A percentile compares a stretch with the other conserved stretches of the same genome.
These are phyloP conservation scores for Pristionchus mayeri DNA, from an alignment of 2,888 invertebrate genomes.

Conservation along the genomic window DNA sequence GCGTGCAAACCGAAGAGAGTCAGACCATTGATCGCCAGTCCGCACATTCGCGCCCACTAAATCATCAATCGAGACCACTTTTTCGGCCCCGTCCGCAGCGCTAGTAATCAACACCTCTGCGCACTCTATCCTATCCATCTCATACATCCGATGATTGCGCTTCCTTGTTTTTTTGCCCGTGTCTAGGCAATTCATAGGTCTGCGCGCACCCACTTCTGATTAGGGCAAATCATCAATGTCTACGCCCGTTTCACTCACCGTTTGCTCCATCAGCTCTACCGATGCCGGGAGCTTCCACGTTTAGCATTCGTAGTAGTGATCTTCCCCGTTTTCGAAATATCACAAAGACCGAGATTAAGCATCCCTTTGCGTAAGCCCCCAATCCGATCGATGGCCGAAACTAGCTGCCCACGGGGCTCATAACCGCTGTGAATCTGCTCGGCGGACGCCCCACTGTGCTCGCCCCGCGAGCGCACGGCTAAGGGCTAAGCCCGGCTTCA, in stretches of 20 bases:
- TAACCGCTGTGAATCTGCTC: slow-evolving; percentile 17
- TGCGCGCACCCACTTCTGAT: too few species aligned
- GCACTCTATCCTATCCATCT: neutral
- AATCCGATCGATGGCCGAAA: neutral
- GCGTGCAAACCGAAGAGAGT: too few species aligned
- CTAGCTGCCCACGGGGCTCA: slow-evolving; percentile 38
- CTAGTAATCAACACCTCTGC: neutral
- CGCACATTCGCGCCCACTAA: neutral
- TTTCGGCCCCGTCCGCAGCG: neutral
- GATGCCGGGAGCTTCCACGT: neutral
- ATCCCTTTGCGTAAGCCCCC: neutral
- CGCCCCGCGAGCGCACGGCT: neutral
- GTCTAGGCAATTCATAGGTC: too few species aligned
- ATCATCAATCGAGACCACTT: slow-evolving; percentile 42
- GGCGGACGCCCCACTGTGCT: slow-evolving; percentile 21
- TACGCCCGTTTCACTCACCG: neutral
- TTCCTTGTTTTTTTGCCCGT: neutral
- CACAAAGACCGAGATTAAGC: neutral
- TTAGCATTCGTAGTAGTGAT: neutral
- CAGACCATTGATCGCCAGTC: too few species aligned
- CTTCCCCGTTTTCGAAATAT: neutral
- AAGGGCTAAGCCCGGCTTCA: slow-evolving; percentile 24
- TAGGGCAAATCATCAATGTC: too few species aligned
- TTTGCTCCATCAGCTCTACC: neutral
- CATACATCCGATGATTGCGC: neutral